phyloP scores from a whole-genome alignment of 2,797 vertebrate genomes.

The Leptoclinus maculatus region DNA sequence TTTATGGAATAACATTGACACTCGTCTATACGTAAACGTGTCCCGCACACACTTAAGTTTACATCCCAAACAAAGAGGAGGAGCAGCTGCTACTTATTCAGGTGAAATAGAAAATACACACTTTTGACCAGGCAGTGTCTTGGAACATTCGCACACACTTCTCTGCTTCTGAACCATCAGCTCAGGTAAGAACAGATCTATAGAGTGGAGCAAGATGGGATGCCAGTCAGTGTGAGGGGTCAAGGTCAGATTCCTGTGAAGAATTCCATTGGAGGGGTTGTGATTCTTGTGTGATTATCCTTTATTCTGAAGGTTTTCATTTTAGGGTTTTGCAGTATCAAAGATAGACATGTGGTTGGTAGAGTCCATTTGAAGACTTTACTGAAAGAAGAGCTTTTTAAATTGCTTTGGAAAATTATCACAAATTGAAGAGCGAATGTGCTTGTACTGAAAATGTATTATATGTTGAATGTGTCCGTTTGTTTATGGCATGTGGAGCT shows the following conservation, averaged over 20 bases:
- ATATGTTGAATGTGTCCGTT: neutral
- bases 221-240: neutral
- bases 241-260: slow-evolving; percentile 17
- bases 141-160: slow-evolving; percentile 36
- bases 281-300: neutral
- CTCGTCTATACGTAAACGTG: neutral
- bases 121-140: slow-evolving; percentile 48
- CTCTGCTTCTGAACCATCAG: slow-evolving; percentile 41
- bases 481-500: neutral
- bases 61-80: slow-evolving; percentile 77
- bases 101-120: slow-evolving; percentile 58
- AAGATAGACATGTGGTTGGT: neutral
- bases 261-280: neutral
- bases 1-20: slow-evolving; percentile 66
- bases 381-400: neutral
- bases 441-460: neutral
- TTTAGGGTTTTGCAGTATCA: neutral
- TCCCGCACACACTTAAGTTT: slow-evolving; percentile 51
- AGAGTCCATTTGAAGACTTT: neutral
- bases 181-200: slow-evolving; percentile 65
- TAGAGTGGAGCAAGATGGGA: neutral
- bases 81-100: slow-evolving; percentile 55
- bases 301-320: neutral
- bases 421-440: neutral
- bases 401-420: neutral